Conservation (phyloP, 2,888 invertebrate genomes). For the Leptopilina myrica region DNA sequence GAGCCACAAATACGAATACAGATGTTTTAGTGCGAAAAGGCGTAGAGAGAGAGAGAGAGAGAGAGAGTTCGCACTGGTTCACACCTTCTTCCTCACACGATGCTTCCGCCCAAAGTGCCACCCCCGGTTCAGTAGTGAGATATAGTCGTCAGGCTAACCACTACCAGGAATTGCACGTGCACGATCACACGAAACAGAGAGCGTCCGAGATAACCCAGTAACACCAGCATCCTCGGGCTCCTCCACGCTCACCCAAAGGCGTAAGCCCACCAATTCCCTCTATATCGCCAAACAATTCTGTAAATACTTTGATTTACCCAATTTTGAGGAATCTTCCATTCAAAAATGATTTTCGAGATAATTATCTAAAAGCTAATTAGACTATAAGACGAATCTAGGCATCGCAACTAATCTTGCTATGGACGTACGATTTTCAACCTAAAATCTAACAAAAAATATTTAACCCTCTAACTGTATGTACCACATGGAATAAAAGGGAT, state of each 20-base stretch:
- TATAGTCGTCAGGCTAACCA: conserved; percentile 42
- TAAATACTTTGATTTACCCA: too few species aligned
- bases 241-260: conserved; percentile 21
- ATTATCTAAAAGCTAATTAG: too few species aligned
- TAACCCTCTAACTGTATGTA: too few species aligned
- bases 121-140: conserved; percentile 29
- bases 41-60: conserved; percentile 42
- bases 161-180: conserved; percentile 49
- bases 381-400: too few species aligned
- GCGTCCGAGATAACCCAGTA: conserved; percentile 32
- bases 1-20: neutral
- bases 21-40: conserved; percentile 50
- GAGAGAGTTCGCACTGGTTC: conserved; percentile 18
- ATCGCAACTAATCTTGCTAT: too few species aligned
- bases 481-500: too few species aligned
- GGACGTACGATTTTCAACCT: too few species aligned
- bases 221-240: conserved; percentile 18
- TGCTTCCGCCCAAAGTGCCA: conserved; percentile 51
- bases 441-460: too few species aligned
- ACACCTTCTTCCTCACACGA: conserved; percentile 51
- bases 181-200: conserved; percentile 43
- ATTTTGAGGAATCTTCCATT: too few species aligned
- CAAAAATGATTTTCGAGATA: too few species aligned
- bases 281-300: too few species aligned
- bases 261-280: conserved; percentile 1